Conservation (phyloP, 2,888 invertebrate genomes). For the Eumacrocentrus americanus region DNA sequence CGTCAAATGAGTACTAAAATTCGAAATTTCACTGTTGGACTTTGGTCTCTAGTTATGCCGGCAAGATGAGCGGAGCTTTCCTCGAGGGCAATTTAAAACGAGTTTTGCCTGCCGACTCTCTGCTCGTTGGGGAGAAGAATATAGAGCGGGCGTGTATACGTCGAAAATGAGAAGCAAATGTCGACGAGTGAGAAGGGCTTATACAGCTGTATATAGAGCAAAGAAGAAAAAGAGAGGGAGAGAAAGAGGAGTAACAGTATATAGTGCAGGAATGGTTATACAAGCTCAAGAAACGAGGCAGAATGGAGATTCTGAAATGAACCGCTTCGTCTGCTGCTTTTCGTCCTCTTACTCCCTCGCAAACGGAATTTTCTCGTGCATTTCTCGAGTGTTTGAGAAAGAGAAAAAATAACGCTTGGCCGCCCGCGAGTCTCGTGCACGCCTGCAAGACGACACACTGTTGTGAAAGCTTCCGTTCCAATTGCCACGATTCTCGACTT, state of each 20-base stretch:
- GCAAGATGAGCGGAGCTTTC: conserved; percentile 19
- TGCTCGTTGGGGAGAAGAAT: conserved; percentile 1
- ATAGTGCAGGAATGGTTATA: conserved; percentile 1
- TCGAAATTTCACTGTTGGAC: conserved; percentile 1
- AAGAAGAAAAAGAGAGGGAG: conserved; percentile 11
- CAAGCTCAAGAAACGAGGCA: background rate
- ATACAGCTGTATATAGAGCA: background rate
- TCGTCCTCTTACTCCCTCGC: background rate
- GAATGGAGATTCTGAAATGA: conserved; percentile 18
- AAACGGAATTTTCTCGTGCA: background rate
- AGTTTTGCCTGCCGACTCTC: conserved; percentile 26
- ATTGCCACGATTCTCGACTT: background rate
- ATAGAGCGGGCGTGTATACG: background rate
- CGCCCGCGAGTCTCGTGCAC: background rate
- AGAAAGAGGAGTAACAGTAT: background rate
- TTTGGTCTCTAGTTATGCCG: background rate
- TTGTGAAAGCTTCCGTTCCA: background rate
- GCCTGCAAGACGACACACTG: background rate
- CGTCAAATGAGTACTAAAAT: conserved; percentile 3
- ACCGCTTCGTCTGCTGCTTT: background rate
- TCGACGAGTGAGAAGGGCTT: background rate
- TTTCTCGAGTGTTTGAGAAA: background rate
- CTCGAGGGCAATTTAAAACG: conserved; percentile 33
- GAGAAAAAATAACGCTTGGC: background rate
- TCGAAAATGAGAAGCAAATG: background rate